phyloP scores from a whole-genome alignment of 35 echinoderm and acorn worm genomes.

The Acanthaster planci region DNA sequence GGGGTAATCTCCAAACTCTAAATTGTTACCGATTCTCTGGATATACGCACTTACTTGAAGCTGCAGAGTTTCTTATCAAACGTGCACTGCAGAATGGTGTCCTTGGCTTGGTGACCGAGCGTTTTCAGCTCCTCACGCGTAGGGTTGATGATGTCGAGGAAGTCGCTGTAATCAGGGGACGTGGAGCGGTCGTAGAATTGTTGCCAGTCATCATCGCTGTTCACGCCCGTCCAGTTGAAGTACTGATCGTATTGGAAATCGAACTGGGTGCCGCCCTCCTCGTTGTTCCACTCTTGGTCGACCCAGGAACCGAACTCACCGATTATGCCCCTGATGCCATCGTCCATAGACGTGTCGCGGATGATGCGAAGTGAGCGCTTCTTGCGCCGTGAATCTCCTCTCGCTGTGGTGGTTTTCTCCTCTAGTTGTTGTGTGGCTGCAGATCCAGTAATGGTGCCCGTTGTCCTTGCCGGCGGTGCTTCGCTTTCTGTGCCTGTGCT shows the following conservation, averaged over 20 bases:
- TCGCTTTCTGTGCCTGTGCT: too few relatives aligned
- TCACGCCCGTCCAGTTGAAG: slow-evolving; percentile 65
- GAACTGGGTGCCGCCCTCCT: slow-evolving; percentile 19
- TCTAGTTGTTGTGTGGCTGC: background rate
- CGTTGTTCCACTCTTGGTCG: background rate
- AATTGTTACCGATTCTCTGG: too few relatives aligned
- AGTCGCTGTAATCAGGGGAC: slow-evolving; percentile 81
- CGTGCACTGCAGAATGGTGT: slow-evolving; percentile 70
- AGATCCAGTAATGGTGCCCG: background rate
- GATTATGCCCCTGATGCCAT: background rate
- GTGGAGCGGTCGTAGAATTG: slow-evolving; percentile 72
- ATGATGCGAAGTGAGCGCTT: background rate
- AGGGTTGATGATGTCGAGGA: slow-evolving; percentile 50
- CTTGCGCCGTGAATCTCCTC: background rate
- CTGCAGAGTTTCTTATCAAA: slow-evolving; percentile 53
- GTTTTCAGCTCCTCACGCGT: slow-evolving; percentile 40
- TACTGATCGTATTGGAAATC: slow-evolving; percentile 62
- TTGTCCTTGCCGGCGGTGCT: too few relatives aligned
- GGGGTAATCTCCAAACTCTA: too few relatives aligned
- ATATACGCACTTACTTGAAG: slow-evolving; percentile 68
- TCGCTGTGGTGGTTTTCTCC: too few relatives aligned
- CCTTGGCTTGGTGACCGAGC: slow-evolving; percentile 54
- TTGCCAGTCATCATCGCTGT: slow-evolving; percentile 76
- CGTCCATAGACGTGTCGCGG: background rate
- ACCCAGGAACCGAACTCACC: background rate